A percentile compares a stretch with the other conserved stretches of the same genome.
Evolutionary conservation across 1,140 invertebrate species (phyloP).

Genomic region (Drosophila orosa): DNA sequence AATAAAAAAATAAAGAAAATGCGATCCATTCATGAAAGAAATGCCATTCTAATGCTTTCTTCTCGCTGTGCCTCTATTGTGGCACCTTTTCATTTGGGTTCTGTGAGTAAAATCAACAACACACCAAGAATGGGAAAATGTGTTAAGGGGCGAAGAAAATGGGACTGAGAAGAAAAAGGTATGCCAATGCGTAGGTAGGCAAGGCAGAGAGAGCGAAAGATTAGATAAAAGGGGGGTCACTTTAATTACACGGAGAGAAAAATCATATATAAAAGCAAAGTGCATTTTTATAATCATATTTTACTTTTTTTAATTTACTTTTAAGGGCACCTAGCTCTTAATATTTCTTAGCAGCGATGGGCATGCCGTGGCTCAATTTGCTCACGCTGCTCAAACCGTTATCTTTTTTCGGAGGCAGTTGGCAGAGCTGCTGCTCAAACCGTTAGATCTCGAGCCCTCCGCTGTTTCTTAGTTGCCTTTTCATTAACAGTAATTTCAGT

Average conservation of each 20-base stretch:
- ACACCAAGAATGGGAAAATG: slow-evolving; percentile 48
- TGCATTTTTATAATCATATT: no score
- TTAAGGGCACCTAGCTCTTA: no score
- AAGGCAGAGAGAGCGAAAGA: not conserved
- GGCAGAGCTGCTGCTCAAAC: no score
- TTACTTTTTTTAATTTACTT: no score
- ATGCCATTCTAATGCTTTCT: slow-evolving; percentile 77
- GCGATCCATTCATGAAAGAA: slow-evolving; percentile 73
- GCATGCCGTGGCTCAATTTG: no score
- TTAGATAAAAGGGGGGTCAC: no score
- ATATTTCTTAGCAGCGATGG: no score
- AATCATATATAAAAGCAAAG: no score
- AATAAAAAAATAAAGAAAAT: slow-evolving; percentile 32
- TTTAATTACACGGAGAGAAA: slow-evolving; percentile 12
- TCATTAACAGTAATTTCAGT: not conserved
- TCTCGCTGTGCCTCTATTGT: slow-evolving; percentile 47
- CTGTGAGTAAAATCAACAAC: slow-evolving; percentile 50
- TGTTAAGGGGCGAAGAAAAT: slow-evolving; percentile 49
- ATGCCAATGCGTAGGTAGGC: slow-evolving; percentile 15
- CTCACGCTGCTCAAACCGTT: no score
- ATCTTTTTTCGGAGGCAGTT: no score
- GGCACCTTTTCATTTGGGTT: slow-evolving; percentile 62
- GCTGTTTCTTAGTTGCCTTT: not conserved
- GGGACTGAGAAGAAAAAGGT: slow-evolving; percentile 14
- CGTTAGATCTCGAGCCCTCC: no score